These are phyloP conservation scores for Gasteruption jaculator DNA, from an alignment of 2,888 invertebrate genomes.

Conservation along the genomic window DNA sequence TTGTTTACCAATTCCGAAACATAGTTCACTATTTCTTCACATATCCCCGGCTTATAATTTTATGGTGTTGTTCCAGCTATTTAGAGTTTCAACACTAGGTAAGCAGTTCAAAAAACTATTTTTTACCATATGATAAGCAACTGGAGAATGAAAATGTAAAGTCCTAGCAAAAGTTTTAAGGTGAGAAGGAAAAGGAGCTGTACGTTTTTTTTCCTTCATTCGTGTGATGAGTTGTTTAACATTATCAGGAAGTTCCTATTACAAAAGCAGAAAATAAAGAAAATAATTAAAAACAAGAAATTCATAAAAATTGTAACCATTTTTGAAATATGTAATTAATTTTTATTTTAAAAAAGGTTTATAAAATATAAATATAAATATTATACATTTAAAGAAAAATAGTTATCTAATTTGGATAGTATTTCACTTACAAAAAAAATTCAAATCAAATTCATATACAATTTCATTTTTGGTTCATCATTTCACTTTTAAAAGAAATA, in stretches of 20 bases:
- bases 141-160: constrained; percentile 2
- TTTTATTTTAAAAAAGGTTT: not conserved
- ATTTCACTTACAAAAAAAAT: too few species aligned
- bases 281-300: too few species aligned
- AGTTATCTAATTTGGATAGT: too few species aligned
- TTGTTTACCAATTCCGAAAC: constrained; percentile 10
- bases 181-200: not conserved
- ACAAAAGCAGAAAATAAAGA: not conserved
- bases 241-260: not conserved
- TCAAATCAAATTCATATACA: too few species aligned
- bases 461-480: too few species aligned
- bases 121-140: not conserved
- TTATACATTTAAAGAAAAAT: not conserved
- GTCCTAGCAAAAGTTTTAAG: constrained; percentile 1
- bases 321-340: not conserved
- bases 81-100: not conserved
- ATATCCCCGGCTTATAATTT: constrained; percentile 1
- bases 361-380: not conserved
- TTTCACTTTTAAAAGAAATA: too few species aligned
- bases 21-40: constrained; percentile 4
- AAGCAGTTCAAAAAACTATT: constrained; percentile 2
- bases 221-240: not conserved
- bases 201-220: not conserved
- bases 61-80: not conserved
- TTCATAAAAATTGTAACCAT: too few species aligned